These are phyloP conservation scores for Bhutanitis thaidina DNA, from an alignment of 2,888 invertebrate species.

Conservation along the genomic window DNA sequence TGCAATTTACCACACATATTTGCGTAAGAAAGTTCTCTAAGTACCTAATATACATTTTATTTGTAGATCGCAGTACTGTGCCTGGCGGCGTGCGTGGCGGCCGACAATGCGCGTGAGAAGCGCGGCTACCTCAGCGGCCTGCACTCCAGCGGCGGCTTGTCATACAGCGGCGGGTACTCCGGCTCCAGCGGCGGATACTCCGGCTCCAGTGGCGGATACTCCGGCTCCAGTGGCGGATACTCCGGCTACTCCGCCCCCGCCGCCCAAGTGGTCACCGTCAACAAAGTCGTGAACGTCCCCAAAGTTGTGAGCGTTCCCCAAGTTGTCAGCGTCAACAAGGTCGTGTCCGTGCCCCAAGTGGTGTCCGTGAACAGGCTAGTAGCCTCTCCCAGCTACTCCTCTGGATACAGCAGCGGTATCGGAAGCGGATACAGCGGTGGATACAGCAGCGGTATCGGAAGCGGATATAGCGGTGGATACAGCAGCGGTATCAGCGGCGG, in stretches of 20 bases:
- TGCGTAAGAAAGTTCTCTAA: no score
- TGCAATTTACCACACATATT: no score
- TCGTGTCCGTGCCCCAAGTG: constrained; percentile 47
- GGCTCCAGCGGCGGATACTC: not conserved
- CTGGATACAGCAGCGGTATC: constrained; percentile 22
- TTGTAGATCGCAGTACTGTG: constrained; percentile 12
- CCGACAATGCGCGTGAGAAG: constrained; percentile 40
- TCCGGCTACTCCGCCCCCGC: constrained; percentile 28
- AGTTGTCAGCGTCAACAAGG: constrained; percentile 42
- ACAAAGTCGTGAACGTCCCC: constrained; percentile 42
- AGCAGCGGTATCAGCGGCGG: no score
- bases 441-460: no score
- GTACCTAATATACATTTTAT: not conserved
- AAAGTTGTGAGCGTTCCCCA: constrained; percentile 41
- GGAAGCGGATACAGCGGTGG: constrained; percentile 13
- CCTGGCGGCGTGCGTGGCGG: constrained; percentile 33
- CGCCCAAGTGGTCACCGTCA: constrained; percentile 37
- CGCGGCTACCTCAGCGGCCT: constrained; percentile 38
- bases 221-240: constrained; percentile 3
- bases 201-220: constrained; percentile 11
- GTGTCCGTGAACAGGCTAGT: constrained; percentile 42
- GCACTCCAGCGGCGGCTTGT: constrained; percentile 9
- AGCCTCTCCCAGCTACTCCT: constrained; percentile 37
- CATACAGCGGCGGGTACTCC: not conserved
- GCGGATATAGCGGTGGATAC: no score